Conservation (phyloP, 2,113 vertebrate species). For the Nibea albiflora region DNA sequence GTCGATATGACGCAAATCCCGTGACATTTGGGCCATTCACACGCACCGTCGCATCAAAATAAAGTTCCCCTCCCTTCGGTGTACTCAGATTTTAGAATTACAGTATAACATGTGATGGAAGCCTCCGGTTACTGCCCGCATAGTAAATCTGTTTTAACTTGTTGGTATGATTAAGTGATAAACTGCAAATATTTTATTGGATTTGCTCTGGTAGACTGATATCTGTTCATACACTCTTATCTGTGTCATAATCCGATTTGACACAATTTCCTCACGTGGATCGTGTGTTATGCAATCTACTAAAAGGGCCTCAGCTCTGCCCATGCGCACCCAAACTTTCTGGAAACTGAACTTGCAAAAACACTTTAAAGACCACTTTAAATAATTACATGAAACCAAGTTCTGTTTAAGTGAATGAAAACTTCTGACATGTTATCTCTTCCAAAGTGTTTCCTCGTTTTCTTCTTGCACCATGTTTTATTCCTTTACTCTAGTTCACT, state of each 20-base stretch:
- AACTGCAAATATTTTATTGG: background rate
- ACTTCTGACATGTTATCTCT: background rate
- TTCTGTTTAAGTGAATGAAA: background rate
- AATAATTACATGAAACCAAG: background rate
- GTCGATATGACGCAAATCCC: slow-evolving; percentile 20
- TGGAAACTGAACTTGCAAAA: background rate
- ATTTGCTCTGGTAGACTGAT: background rate
- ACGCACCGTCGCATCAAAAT: background rate
- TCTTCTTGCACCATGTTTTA: background rate
- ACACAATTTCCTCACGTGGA: background rate
- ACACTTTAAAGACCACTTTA: background rate
- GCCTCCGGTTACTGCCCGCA: background rate
- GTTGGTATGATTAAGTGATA: background rate
- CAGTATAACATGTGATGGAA: background rate
- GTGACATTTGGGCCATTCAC: slow-evolving; percentile 18
- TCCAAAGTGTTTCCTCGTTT: background rate
- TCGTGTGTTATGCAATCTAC: slow-evolving; percentile 10
- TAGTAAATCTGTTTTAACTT: background rate
- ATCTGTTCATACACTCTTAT: background rate
- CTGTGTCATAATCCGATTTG: background rate
- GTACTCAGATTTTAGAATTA: background rate
- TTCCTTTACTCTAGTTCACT: background rate
- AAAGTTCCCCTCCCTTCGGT: slow-evolving; percentile 13
- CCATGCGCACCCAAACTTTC: slow-evolving; percentile 1
- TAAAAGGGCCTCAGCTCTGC: background rate